A percentile compares a stretch with the other conserved stretches of the same genome.
These are phyloP conservation scores for Phataginus tetradactyla DNA, from an alignment of 2,797 vertebrate genomes.

Conservation along the genomic window DNA sequence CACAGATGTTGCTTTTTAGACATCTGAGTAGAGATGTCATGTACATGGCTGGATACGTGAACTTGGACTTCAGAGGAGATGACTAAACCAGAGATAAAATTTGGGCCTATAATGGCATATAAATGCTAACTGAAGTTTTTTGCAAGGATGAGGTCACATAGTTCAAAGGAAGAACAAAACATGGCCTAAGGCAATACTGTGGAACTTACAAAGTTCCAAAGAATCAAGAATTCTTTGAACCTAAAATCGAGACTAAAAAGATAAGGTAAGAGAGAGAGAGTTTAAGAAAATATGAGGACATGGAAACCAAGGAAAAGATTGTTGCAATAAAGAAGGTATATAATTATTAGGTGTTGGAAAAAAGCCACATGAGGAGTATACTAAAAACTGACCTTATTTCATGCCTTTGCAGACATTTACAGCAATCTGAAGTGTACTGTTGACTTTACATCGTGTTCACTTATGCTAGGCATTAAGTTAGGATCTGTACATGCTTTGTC, in stretches of 20 bases:
- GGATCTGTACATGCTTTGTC: neutral
- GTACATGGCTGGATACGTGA: neutral
- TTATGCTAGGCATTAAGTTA: neutral
- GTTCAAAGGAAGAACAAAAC: neutral
- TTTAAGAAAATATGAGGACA: neutral
- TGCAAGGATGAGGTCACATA: neutral
- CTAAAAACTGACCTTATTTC: too few species aligned
- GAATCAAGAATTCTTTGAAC: neutral
- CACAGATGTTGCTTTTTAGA: neutral
- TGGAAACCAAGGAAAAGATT: neutral
- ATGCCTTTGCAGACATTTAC: neutral
- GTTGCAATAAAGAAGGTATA: neutral
- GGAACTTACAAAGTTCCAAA: neutral
- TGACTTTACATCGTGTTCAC: neutral
- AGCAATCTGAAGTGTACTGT: neutral
- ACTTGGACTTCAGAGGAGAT: neutral
- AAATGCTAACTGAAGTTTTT: neutral
- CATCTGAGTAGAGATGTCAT: neutral
- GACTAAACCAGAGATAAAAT: neutral
- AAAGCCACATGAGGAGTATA: neutral
- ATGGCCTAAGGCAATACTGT: neutral
- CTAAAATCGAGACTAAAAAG: neutral
- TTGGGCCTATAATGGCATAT: neutral
- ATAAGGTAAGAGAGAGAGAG: neutral
- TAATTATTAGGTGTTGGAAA: neutral